Evolutionary conservation across 2,113 vertebrate genomes (phyloP), one percentile per base, ranked within the genome.

Genomic region (Dipodomys merriami): DNA sequence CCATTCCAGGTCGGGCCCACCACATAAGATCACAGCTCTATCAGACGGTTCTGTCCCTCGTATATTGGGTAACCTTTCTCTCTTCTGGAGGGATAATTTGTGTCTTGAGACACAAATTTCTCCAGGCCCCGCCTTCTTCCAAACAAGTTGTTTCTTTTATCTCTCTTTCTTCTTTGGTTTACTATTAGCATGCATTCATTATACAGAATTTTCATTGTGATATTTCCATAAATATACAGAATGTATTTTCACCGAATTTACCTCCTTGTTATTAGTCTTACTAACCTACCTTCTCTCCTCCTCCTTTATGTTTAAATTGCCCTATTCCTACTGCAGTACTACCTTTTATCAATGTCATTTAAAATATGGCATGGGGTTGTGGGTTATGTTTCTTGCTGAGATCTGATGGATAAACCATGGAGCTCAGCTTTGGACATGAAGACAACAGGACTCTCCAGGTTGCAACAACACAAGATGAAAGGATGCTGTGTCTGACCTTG

Each of bases 1-100:
- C 23, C 33, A 9, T 76, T 81, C 57, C 19, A 35, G 11, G 10
- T 64, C 25, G 1, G 19, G 19, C 33, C 29, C 15, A 18, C 2
- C 6, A 15, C 4, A 23, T 33, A 39, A 22, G 0, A n/a, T 30
- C 19, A 6, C 29, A 22, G 16, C 12, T 39, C 2, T 2, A 5
- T 30, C 0, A 4, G 1, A 2, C n/a, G 57, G 5, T 5, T 13
- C 9, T 46, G 2, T 86, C 13, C 19, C 23, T 35, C 0, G 22
- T 9, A 13, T 44, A 44, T 27, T 22, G 1, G 19, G 22, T 23
- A 23, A 57, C 11, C 11, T 12, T 1, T 19, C 12, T 39, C 6
- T 65, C 64, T 30, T 64, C 23, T 86, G 60, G 29, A 23, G 9
- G 3, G 53, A 57, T 18, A 57, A 18, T 18, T 57, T 57, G 10